phyloP scores from a whole-genome alignment of 1,140 invertebrate species.

The Oryctes rhinoceros region DNA sequence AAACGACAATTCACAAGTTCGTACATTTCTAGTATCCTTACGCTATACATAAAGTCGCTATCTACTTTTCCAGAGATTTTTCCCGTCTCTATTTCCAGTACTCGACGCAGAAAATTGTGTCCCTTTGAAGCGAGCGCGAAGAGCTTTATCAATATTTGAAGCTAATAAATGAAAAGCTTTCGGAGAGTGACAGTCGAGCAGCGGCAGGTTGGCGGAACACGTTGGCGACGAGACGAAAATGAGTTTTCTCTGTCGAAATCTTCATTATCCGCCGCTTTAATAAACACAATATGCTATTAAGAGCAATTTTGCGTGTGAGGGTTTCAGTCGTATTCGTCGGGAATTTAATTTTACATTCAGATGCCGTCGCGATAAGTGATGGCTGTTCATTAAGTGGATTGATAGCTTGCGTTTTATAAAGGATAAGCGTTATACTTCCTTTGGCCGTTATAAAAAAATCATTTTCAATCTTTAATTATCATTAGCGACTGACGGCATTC shows the following conservation, averaged over 20 bases:
- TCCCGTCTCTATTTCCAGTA: constrained; percentile 15
- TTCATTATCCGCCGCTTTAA: constrained; percentile 56
- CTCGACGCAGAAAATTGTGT: constrained; percentile 14
- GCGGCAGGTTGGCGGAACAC: not conserved
- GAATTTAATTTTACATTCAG: not conserved
- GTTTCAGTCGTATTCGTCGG: not conserved
- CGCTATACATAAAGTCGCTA: not conserved
- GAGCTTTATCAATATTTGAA: constrained; percentile 25
- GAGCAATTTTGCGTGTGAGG: not conserved
- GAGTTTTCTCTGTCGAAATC: not conserved
- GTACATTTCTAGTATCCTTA: not conserved
- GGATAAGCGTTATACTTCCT: too few relatives aligned
- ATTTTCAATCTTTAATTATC: too few relatives aligned
- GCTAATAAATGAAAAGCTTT: constrained; percentile 35
- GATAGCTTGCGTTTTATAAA: too few relatives aligned
- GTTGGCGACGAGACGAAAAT: not conserved
- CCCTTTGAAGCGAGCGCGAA: not conserved
- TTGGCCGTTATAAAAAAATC: too few relatives aligned
- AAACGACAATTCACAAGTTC: not conserved
- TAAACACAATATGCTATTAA: constrained; percentile 3
- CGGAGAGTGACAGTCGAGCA: constrained; percentile 23
- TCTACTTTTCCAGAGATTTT: not conserved
- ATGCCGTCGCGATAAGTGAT: not conserved
- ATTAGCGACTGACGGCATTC: too few relatives aligned
- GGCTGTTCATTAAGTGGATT: not conserved